Evolutionary conservation across 2,888 invertebrate species (phyloP).

Genomic region (Agrotis puta): DNA sequence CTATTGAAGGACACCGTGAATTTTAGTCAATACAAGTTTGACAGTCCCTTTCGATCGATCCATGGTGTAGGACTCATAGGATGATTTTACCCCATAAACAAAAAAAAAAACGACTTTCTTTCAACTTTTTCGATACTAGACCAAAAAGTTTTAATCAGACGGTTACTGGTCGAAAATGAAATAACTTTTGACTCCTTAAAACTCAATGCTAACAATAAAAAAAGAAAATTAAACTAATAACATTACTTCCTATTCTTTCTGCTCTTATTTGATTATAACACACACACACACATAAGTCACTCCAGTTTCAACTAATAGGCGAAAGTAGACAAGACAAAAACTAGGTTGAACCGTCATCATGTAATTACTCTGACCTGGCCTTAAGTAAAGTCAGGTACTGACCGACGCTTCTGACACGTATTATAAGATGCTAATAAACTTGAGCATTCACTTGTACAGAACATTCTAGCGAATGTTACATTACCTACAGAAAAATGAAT

Average conservation of each 20-base stretch:
- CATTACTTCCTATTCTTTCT: background rate
- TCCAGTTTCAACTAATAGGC: slow-evolving; percentile 20
- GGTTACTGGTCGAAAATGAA: background rate
- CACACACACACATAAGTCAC: slow-evolving; percentile 3
- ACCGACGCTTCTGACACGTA: too few species aligned
- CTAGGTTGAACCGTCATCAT: slow-evolving; percentile 50
- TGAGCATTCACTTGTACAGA: too few species aligned
- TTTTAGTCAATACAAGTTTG: too few species aligned
- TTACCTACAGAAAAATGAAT: too few species aligned
- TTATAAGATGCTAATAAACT: too few species aligned
- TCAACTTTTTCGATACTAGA: background rate
- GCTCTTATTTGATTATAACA: background rate
- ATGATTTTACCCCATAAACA: too few species aligned
- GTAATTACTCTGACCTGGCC: slow-evolving; percentile 55
- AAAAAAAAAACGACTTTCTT: too few species aligned
- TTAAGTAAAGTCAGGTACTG: slow-evolving; percentile 6
- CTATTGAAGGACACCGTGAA: too few species aligned
- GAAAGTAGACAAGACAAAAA: slow-evolving; percentile 31
- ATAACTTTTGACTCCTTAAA: background rate
- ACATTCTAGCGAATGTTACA: too few species aligned
- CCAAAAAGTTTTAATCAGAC: background rate
- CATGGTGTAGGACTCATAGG: too few species aligned
- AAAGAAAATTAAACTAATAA: background rate
- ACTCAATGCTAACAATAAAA: background rate
- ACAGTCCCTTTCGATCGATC: too few species aligned